Percentiles rank a stretch among this genome's conserved stretches.
phyloP scores from a whole-genome alignment of 2,113 vertebrate genomes.

The Notarius lentiginosus region DNA sequence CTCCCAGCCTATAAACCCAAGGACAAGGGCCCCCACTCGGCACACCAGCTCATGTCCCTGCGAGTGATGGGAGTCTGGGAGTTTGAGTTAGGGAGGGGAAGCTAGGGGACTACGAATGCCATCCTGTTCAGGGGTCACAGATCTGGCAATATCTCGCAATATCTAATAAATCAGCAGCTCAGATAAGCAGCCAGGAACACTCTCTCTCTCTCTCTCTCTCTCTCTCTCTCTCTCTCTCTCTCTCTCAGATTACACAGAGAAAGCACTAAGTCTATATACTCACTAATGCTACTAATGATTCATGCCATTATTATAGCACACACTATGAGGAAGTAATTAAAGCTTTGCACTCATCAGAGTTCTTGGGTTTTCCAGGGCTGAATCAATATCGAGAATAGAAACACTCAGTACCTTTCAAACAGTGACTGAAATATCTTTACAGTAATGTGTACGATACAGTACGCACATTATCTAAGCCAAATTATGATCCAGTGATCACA shows the following conservation, averaged over 20 bases:
- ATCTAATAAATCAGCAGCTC: conserved; percentile 72
- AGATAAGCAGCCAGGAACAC: conserved; percentile 34
- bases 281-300: conserved; percentile 36
- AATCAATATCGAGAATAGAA: conserved; percentile 24
- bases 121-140: conserved; percentile 71
- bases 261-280: conserved; percentile 14
- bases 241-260: not conserved
- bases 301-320: conserved; percentile 40
- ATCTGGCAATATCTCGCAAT: conserved; percentile 64
- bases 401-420: not conserved
- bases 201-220: not conserved
- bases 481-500: not conserved
- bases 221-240: conserved; percentile 1
- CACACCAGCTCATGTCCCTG: conserved; percentile 77
- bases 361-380: not conserved
- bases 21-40: conserved; percentile 74
- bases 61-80: conserved; percentile 74
- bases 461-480: not conserved
- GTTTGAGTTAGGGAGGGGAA: conserved; percentile 45
- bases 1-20: conserved; percentile 86
- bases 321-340: conserved; percentile 71
- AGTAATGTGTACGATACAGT: not conserved
- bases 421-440: not conserved
- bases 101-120: conserved; percentile 58
- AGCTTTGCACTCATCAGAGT: conserved; percentile 62